Percentiles rank a stretch among this genome's conserved stretches.
These are phyloP conservation scores for Amitus sp. DNA, from an alignment of 2,888 invertebrate species.

Conservation along the genomic window DNA sequence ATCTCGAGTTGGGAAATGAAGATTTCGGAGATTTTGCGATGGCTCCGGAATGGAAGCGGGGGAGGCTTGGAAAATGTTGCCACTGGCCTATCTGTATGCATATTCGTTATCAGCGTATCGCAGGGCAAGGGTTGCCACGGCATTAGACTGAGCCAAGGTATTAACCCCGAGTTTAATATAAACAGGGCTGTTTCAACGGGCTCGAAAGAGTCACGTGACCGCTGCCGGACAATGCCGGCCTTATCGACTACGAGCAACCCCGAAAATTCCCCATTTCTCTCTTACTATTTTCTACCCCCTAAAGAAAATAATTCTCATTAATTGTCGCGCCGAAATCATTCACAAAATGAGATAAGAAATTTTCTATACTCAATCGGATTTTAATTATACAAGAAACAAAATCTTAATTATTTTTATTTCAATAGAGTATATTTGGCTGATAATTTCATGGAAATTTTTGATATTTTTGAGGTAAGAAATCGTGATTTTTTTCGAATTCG, in stretches of 20 bases:
- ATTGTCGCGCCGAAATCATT: too few species aligned
- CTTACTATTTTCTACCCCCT: too few species aligned
- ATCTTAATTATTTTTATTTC: too few species aligned
- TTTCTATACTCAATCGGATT: too few species aligned
- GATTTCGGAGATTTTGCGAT: constrained; percentile 25
- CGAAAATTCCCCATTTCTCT: too few species aligned
- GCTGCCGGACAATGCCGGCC: constrained; percentile 54
- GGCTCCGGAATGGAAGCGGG: constrained; percentile 23
- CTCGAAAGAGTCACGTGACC: constrained; percentile 47
- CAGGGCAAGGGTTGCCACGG: constrained; percentile 61
- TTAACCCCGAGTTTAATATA: constrained; percentile 63
- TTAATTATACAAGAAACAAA: too few species aligned
- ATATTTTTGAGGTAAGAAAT: too few species aligned
- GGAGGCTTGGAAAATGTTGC: constrained; percentile 24
- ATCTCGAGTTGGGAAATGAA: constrained; percentile 8
- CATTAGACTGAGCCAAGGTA: constrained; percentile 60
- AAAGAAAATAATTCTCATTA: too few species aligned
- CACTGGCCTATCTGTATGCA: constrained; percentile 47
- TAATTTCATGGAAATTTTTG: too few species aligned
- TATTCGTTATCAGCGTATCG: constrained; percentile 60
- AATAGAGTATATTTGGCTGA: too few species aligned
- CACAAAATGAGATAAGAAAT: too few species aligned
- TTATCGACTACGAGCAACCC: constrained; percentile 50
- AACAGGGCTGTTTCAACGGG: constrained; percentile 49
- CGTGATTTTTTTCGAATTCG: too few species aligned